A percentile compares a stretch with the other conserved stretches of the same genome.
These are phyloP conservation scores for Sander lucioperca DNA, from an alignment of 2,113 vertebrate genomes.

Conservation along the genomic window DNA sequence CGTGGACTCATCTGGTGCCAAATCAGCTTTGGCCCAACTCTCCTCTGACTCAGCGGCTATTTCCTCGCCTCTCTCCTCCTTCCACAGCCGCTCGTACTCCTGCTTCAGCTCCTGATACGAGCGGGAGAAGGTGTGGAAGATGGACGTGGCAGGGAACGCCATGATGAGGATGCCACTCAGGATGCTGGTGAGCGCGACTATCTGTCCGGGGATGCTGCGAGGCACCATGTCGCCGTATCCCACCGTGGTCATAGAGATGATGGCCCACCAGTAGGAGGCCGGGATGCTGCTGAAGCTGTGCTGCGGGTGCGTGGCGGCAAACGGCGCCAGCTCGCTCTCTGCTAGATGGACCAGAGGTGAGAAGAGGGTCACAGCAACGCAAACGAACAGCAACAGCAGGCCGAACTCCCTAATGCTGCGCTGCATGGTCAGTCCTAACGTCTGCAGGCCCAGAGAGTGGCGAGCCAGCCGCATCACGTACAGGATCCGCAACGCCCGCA, in stretches of 20 bases:
- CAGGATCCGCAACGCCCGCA: slow-evolving; percentile 93
- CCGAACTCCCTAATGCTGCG: slow-evolving; percentile 91
- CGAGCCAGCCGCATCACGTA: slow-evolving; percentile 96
- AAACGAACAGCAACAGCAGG: slow-evolving; percentile 93
- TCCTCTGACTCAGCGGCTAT: slow-evolving; percentile 44
- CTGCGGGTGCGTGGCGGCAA: slow-evolving; percentile 81
- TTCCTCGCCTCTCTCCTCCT: slow-evolving; percentile 76
- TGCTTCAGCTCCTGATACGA: slow-evolving; percentile 93
- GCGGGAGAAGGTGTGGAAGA: slow-evolving; percentile 97
- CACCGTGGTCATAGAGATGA: slow-evolving; percentile 98
- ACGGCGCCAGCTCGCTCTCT: slow-evolving; percentile 88
- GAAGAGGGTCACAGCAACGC: slow-evolving; percentile 92
- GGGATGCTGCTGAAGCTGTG: slow-evolving; percentile 96
- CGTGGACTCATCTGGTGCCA: slow-evolving; percentile 11
- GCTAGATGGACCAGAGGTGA: slow-evolving; percentile 93
- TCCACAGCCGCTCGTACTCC: slow-evolving; percentile 87
- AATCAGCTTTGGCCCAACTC: neutral
- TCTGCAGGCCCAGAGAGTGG: slow-evolving; percentile 96
- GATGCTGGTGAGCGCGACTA: slow-evolving; percentile 95
- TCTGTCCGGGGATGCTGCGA: slow-evolving; percentile 91
- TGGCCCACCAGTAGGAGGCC: slow-evolving; percentile 97
- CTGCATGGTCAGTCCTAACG: slow-evolving; percentile 91
- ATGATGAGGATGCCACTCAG: slow-evolving; percentile 97
- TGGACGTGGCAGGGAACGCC: slow-evolving; percentile 97
- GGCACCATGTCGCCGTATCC: slow-evolving; percentile 98